A percentile compares a stretch with the other conserved stretches of the same genome.
Conservation (phyloP, 2,113 vertebrate genomes). For the Caracal caracal region DNA sequence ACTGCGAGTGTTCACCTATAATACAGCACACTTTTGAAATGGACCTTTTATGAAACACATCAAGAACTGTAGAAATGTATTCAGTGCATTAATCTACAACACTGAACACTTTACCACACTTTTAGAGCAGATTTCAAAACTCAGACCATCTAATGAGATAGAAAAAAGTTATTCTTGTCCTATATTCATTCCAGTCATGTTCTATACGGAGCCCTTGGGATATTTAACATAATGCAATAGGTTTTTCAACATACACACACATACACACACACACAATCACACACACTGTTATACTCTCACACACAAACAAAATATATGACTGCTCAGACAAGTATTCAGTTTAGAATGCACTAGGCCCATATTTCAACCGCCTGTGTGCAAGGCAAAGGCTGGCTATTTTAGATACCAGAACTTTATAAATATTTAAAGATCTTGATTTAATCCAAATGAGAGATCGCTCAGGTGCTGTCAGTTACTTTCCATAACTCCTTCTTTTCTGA, state of each 20-base stretch:
- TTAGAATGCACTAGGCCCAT: constrained; percentile 32
- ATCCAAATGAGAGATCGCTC: constrained; percentile 78
- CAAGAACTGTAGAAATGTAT: constrained; percentile 90
- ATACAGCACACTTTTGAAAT: constrained; percentile 91
- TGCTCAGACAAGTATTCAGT: constrained; percentile 69
- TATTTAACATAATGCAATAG: constrained; percentile 86
- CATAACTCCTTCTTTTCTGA: constrained; percentile 69
- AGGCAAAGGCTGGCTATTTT: constrained; percentile 67
- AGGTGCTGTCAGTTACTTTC: constrained; percentile 63
- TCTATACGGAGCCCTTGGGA: constrained; percentile 79
- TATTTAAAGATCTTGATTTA: constrained; percentile 81
- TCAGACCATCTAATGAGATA: constrained; percentile 89
- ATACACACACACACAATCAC: neutral
- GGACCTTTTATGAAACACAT: constrained; percentile 92
- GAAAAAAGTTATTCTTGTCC: constrained; percentile 76
- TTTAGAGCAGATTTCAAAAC: constrained; percentile 88
- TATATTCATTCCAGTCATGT: constrained; percentile 84
- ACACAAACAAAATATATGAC: constrained; percentile 79
- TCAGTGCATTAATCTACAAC: constrained; percentile 90
- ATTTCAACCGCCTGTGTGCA: constrained; percentile 47
- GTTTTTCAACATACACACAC: constrained; percentile 70
- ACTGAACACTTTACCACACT: constrained; percentile 87
- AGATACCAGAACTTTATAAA: constrained; percentile 80
- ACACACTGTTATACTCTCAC: constrained; percentile 10
- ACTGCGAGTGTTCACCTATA: constrained; percentile 91